Base-by-base conservation (phyloP, 2,888 invertebrate genomes). In the Neelides folsomi region DNA sequence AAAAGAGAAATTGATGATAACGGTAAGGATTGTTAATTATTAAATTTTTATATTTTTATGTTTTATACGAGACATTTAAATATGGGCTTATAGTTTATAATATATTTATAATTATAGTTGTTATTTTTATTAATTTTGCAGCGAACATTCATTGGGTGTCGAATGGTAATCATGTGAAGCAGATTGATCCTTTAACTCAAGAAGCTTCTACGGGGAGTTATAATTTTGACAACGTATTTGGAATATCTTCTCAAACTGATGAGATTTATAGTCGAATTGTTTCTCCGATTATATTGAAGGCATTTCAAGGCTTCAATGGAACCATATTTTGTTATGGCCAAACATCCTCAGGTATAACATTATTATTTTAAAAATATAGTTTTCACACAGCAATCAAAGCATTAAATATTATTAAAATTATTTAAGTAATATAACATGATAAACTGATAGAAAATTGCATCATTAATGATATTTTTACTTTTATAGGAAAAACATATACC, bases 241-340 rank as follows among this genome's bases (percentile, higher is more conserved):
- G 77, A 57, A 71, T 74, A 54, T 67, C 72, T 3, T 72, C 74
- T 15, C 74, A 73, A 42, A 86, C 82, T 39, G 67, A 70, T 47
- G 73, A 77, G 47, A 76, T 86, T 0, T 87, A 83, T 67, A 69
- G 80, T 58, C 75, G 74, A 51, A 73, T 84, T 59, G 83, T 81
- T 0, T 77, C 78, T 63, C 82, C 83, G 0, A 81, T 86, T 56
- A 79, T 86, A 2, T 75, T 80, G 56, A 77, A 82, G 0, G 79
- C 81, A 1, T 73, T 83, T 12, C 76, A 78, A 57, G 87, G 87
- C 2, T 80, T 85, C 64, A 86, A 87, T 69, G 88, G 86, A 1
- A 90, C 90, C 0, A 81, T 92, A 59, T 87, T 92, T 72, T 88
- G 89, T 0, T 92, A 92, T 68, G 90, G 90, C 7, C 90, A 90